Evolutionary conservation across 2,888 invertebrate species (phyloP), one percentile per base, ranked within the genome.

Genomic region (Hylaea fasciaria): DNA sequence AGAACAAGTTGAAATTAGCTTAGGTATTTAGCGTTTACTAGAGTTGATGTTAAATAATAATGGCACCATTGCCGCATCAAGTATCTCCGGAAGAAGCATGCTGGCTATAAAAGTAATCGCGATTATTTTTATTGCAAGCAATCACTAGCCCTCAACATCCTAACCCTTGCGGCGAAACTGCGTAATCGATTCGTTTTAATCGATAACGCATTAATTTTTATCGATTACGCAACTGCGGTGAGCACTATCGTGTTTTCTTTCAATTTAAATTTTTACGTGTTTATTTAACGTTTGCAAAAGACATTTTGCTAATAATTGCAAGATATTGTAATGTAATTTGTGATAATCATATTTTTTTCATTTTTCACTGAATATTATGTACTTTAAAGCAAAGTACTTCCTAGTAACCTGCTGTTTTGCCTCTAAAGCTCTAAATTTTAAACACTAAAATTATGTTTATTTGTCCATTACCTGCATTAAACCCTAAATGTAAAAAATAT

Each of bases 61-160:
- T 57, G 35, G 9, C 32, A 52, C 22, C 39, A 35, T 22, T 46
- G 51, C 22, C 47, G 12, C 45, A 64, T 48, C 40, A 13, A 60
- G 4, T 2, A 67, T 61, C 64, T 48, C 54, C 74, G 68, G 57
- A 69, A 73, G 66, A 68, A 63, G 58, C 43, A 62, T 62, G 67
- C 66, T 47, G 55, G 53, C 64, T 68, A 69, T 77, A 72, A 71
- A 72, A 63, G 59, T 50, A 59, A 70, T 65, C 62, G 62, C 61
- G 62, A 68, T 73, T 68, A 68, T 57, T 79, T 74, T 74, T 74
- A 72, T 68, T 63, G 68, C 71, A 45, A 67, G 55, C 70, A 72
- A 74, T 77, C 69, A 53, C 66, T 66, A 66, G 66, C 72, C 78
- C 72, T 75, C 73, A 22, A 71, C 71, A 66, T 65, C 60, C 61